A percentile compares a stretch with the other conserved stretches of the same genome.
These are phyloP conservation scores for Megaustenia siamemsis DNA, from an alignment of 2,888 invertebrate genomes.

Conservation along the genomic window DNA sequence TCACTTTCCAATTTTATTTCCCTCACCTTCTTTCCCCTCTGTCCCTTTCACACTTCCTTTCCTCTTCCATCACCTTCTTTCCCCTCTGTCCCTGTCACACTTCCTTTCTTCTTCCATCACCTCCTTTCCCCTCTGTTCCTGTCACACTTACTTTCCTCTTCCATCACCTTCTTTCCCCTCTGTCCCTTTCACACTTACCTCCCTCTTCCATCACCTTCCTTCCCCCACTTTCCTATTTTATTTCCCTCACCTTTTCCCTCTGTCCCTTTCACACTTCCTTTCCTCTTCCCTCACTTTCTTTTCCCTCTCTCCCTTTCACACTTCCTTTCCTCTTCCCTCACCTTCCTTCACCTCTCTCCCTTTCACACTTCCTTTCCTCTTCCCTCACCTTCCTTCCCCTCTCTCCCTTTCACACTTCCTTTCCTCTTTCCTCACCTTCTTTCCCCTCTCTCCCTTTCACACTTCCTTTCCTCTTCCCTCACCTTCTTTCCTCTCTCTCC, in stretches of 20 bases:
- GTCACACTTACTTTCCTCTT: not conserved
- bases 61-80: not conserved
- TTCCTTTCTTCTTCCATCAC: not conserved
- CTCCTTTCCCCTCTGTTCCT: not conserved
- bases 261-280: no score
- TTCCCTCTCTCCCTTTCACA: not conserved
- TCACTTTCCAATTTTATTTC: not conserved
- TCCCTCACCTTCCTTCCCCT: no score
- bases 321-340: no score
- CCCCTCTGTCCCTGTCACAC: not conserved
- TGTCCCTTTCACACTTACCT: slow-evolving; percentile 34
- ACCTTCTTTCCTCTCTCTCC: no score
- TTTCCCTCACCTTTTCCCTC: no score
- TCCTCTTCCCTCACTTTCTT: slow-evolving; percentile 2
- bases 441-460: no score
- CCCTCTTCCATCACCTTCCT: slow-evolving; percentile 32
- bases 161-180: no score
- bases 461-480: no score
- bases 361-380: no score
- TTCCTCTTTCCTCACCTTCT: no score
- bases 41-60: not conserved
- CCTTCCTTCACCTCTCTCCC: no score
- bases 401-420: no score
- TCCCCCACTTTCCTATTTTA: slow-evolving; percentile 31
- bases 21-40: not conserved